Evolutionary conservation across 2,888 invertebrate species (phyloP).

Genomic region (Stenurella melanura): DNA sequence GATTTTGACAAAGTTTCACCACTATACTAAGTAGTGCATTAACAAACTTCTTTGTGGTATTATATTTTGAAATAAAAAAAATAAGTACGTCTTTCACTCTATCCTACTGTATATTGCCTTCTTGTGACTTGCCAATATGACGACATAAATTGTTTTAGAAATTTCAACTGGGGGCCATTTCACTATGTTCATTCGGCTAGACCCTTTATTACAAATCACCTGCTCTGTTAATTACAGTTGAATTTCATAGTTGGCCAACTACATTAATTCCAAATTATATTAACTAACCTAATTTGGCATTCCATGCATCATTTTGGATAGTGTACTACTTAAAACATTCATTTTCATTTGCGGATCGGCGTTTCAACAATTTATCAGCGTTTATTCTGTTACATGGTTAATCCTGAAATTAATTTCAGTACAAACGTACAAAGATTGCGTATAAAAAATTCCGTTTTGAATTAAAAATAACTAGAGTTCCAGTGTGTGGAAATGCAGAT

Average conservation of each 20-base stretch:
- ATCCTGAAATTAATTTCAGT: background rate
- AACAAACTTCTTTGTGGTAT: no score
- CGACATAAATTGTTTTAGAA: no score
- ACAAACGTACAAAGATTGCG: background rate
- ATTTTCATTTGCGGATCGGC: background rate
- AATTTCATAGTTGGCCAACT: background rate
- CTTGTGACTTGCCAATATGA: no score
- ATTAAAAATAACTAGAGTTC: background rate
- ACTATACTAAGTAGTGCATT: no score
- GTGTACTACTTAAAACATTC: background rate
- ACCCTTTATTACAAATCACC: background rate
- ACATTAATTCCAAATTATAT: background rate
- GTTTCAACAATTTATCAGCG: background rate
- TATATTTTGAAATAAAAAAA: no score
- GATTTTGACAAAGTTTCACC: no score
- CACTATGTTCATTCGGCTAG: no score
- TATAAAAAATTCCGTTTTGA: background rate
- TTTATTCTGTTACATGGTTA: background rate
- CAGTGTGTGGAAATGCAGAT: background rate
- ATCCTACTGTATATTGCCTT: no score
- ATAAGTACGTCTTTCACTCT: no score
- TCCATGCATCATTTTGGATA: background rate
- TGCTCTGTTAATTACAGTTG: background rate
- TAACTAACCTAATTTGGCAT: background rate
- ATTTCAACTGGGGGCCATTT: no score